Base-by-base conservation (phyloP, 92 coral and sea anemone genomes). In the Bergia sp. region DNA sequence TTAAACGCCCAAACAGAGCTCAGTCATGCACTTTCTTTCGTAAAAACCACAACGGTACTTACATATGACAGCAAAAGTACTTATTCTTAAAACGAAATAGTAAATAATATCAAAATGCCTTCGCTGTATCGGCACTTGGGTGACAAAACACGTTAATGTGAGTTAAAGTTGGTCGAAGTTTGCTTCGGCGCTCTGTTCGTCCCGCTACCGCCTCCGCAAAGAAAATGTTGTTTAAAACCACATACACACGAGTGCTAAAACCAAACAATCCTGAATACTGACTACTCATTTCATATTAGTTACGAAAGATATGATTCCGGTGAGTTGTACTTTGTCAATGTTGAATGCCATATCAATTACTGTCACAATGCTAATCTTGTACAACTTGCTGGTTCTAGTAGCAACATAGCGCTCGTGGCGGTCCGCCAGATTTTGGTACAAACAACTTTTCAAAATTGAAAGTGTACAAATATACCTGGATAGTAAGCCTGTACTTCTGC, bases 341-440 rank as follows among this genome's bases (percentile, higher is more conserved):
- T 47, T 79, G 82, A 72, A 71, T 84, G 61, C 37, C 37, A 36
- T 5, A 16, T 82, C 86, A 84, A 72, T 47, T 84, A 84, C 77
- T 20, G 65, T 84, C 78, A 84, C 64, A 84, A 18, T 67, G 77
- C 44, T 45, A 80, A 80, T 13, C 64, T 37, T 36, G 42, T 5
- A 80, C 71, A 13, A 57, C 12, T 41, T 80, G 7, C 4, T 12
- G 16, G 10, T 55, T 10, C 69, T 0, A 61, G 29, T 4, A 4
- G 21, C 2, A 20, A 7, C 29, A 18, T 55, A 16, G 41, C 6
- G 29, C 43, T 80, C 45, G 71, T 5, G 58, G 67, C 66, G 12
- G 23, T 3, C 29, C 43, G 16, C 7, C 39, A 43, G 85, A 37
- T 37, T 80, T 16, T 12, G 15, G 29, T 15, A 36, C 73, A 45